Base-by-base conservation (phyloP, 2,113 vertebrate species). In the Ceyx melanurus region DNA sequence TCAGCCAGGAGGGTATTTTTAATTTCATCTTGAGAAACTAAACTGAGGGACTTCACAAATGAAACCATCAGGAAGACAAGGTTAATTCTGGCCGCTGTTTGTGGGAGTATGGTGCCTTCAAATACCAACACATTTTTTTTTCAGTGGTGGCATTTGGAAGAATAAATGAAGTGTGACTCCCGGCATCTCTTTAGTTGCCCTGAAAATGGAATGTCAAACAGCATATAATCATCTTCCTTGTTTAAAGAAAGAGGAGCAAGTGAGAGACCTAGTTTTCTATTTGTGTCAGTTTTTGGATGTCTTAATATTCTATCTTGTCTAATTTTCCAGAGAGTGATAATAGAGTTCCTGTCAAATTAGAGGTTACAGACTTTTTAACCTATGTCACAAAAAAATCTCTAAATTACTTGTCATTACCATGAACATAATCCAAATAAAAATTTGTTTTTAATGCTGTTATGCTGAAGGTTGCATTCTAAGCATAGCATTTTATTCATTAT, bases 281-380 rank as follows among this genome's bases (percentile, higher is more conserved):
- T 97, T 97, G 95, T 97, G 97, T 97, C 96, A 97, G 94, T 94
- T 97, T 97, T 97, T 97, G 93, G 96, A 97, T 97, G 95, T 96
- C 96, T 97, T 97, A 97, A 97, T 97, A 97, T 97, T 97, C 93
- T 96, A 97, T 96, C 92, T 91, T 95, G 88, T 97, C 93, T 97
- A 97, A 97, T 97, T 98, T 97, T 96, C 91, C 78, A 82, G 92
- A 92, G 92, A 97, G 95, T 91, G 95, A 96, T 97, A 97, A 98
- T 97, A 97, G 89, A 97, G 93, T 96, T 97, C 94, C 82, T 95
- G 93, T 97, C 96, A 97, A 97, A 97, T 98, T 98, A 97, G 93
- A 96, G 97, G 95, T 95, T 97, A 82, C 86, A 91, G 94, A 97
- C 96, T 97, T 97, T 97, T 95, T 97, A 97, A 97, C 96, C 97